Evolutionary conservation across 2,113 vertebrate genomes (phyloP).

Genomic region (Ammodytes marinus): DNA sequence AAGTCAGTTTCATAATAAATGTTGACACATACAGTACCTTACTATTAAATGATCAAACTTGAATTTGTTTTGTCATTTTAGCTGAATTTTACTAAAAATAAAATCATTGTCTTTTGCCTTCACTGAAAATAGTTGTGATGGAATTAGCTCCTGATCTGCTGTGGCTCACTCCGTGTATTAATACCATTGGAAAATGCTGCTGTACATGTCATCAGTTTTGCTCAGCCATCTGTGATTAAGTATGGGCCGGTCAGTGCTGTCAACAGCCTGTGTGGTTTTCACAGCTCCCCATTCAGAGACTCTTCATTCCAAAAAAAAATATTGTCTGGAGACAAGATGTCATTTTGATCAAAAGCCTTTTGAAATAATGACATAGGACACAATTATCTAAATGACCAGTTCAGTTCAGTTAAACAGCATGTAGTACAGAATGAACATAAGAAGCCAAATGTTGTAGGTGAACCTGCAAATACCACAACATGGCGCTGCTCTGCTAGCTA

Average conservation of each 20-base stretch:
- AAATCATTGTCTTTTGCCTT: conserved; percentile 15
- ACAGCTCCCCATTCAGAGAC: conserved; percentile 54
- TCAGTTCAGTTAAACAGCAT: background rate
- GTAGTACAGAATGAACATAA: background rate
- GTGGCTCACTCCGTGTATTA: conserved; percentile 72
- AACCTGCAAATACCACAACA: background rate
- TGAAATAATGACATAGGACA: background rate
- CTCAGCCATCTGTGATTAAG: conserved; percentile 78
- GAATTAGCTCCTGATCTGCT: conserved; percentile 67
- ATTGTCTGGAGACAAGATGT: background rate
- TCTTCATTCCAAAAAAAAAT: background rate
- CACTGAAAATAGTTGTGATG: conserved; percentile 65
- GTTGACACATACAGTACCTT: no score
- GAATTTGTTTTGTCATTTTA: background rate
- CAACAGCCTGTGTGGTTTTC: conserved; percentile 71
- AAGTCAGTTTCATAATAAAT: background rate
- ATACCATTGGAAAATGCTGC: conserved; percentile 78
- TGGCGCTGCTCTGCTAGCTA: no score
- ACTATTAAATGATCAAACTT: background rate
- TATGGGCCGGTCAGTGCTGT: conserved; percentile 36
- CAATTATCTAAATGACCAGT: background rate
- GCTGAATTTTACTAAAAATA: background rate
- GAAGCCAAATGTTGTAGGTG: background rate
- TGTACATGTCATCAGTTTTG: conserved; percentile 76
- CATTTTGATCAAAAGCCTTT: background rate